Base-by-base conservation (phyloP, 2,888 invertebrate genomes). In the Monochamus alternatus region DNA sequence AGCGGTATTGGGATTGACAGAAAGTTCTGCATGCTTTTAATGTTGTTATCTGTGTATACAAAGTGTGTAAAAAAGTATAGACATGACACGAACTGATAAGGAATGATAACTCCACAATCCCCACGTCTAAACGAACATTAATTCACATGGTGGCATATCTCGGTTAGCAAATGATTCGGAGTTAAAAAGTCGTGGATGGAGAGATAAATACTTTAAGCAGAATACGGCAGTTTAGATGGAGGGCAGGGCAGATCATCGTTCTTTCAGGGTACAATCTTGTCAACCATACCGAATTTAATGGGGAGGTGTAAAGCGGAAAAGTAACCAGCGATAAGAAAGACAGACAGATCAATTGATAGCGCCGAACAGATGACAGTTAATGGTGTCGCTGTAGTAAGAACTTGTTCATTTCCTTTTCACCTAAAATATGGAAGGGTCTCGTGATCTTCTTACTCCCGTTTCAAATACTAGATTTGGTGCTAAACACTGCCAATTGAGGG, bases 271-370 rank as follows among this genome's bases (percentile, higher is more conserved):
- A 75, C 76, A 76, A 83, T 84, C 82, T 82, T 82, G 81, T 83
- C 81, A 85, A 80, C 84, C 84, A 82, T 82, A 80, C 77, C 81
- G 84, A 87, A 86, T 87, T 87, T 87, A 88, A 88, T 86, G 86
- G 86, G 85, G 86, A 84, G 85, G 86, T 87, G 84, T 86, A 87
- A 87, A 86, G 86, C 87, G 87, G 87, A 87, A 88, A 87, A 87
- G 87, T 87, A 87, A 83, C 86, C 82, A 83, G 80, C 85, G 88
- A 88, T 88, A 88, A 88, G 87, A 85, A 86, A 86, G 86, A 87
- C 87, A 86, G 87, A 85, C 87, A 88, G 87, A 88, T 88, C 87
- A 87, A 88, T 88, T 87, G 88, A 88, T 88, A 87, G 86, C 85
- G 81, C 75, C 79, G 83, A 84, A 87, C 83, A 86, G 87, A 87